Base-by-base conservation (phyloP, 2,888 invertebrate genomes). In the Spialia ferax region DNA sequence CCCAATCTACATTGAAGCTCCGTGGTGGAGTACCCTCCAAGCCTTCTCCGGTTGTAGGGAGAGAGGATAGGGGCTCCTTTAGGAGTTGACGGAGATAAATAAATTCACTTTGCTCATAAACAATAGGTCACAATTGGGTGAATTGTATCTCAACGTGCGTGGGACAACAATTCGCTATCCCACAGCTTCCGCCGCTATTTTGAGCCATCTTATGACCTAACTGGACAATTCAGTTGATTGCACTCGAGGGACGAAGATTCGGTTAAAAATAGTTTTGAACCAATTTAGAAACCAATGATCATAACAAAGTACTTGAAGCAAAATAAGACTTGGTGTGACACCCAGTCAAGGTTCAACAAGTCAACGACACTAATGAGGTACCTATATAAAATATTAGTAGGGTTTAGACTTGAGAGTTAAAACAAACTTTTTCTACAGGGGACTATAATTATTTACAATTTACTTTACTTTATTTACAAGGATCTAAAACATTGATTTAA, bases 151-250 rank as follows among this genome's bases (percentile, higher is more conserved):
- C 50, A 70, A 66, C 61, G 69, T 32, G 76, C 69, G 83, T 80
- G 78, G 82, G 82, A 67, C 69, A 68, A 10, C 63, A 69, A 70
- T 67, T 63, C 20, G 55, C 65, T 69, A 73, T 73, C 69, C 72
- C 69, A 77, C 75, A 13, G 73, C 75, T 78, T 86, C 82, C 81
- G 22, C 20, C n/a, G 50, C 76, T 83, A 83, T 84, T 82, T 79
- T 74, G 79, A 80, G 73, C 73, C 72, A 69, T 45, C 45, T 45
- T 68, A 71, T 85, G 84, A 84, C 76, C 74, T 71, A 77, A 76
- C 77, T 67, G 71, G 72, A 69, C 73, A 75, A 76, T 74, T 75
- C 70, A 63, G 59, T 73, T 73, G 72, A 77, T 77, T 75, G 71
- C 26, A 56, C 32, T 67, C 35, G 61, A 54, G 54, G 48, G 55